Evolutionary conservation across 2,113 vertebrate genomes (phyloP).

Genomic region (Anseranas semipalmata): DNA sequence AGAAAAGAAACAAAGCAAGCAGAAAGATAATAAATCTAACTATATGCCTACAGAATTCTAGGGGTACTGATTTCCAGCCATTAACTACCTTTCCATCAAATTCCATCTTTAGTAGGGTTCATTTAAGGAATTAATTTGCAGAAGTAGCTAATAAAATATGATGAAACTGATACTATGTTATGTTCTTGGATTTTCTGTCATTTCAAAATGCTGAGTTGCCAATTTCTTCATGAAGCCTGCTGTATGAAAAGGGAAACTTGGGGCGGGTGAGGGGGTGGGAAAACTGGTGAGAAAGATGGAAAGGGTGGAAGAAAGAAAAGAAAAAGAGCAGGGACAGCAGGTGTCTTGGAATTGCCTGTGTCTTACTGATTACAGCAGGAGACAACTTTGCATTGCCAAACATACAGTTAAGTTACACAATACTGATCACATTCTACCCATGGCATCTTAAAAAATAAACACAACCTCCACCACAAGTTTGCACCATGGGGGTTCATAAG

Average conservation of each 20-base stretch:
- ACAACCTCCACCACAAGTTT: not conserved
- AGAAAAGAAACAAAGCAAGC: not conserved
- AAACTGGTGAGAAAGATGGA: not conserved
- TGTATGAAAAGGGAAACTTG: not conserved
- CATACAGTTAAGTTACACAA: not conserved
- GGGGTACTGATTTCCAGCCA: not conserved
- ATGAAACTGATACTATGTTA: not conserved
- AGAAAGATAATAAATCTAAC: not conserved
- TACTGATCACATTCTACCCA: not conserved
- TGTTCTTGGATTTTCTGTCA: not conserved
- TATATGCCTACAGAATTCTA: not conserved
- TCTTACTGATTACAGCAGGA: not conserved
- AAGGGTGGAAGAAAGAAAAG: not conserved
- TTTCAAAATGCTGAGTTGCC: not conserved
- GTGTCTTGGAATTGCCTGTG: not conserved
- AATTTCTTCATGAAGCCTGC: not conserved
- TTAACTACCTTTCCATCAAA: not conserved
- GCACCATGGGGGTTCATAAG: not conserved
- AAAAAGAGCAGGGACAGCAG: not conserved
- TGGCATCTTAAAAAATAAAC: not conserved
- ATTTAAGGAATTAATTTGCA: not conserved
- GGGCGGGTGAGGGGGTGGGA: not conserved
- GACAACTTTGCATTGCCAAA: not conserved
- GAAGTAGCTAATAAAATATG: not conserved
- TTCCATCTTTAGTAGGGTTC: not conserved